Base-by-base conservation (phyloP, 2,113 vertebrate species). In the Micromys minutus region DNA sequence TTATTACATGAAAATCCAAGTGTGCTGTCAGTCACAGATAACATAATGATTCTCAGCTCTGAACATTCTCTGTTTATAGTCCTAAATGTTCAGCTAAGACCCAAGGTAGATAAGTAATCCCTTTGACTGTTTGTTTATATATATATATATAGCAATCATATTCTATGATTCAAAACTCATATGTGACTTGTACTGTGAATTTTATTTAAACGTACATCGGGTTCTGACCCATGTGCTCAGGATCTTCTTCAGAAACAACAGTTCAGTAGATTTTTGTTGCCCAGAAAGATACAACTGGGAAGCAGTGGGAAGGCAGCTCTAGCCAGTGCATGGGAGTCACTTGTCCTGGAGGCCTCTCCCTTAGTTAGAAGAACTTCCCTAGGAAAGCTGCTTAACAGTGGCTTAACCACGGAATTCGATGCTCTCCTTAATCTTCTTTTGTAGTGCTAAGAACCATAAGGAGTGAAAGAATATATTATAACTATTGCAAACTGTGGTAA, bases 141-240 rank as follows among this genome's bases (percentile, higher is more conserved):
- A n/a, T n/a, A n/a, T n/a, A n/a, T n/a, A n/a, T n/a, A n/a, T n/a
- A n/a, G n/a, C n/a, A n/a, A n/a, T n/a, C n/a, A n/a, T n/a, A n/a
- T 85, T 93, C 63, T 94, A 50, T 87, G 80, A 90, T 93, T 91
- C 21, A 90, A 90, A 92, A 84, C n/a, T 69, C 11, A 7, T 91
- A 52, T 45, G 3, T 77, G 74, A 89, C 50, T 96, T 92, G 39
- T n/a, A 50, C 21, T 91, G 21, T 94, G 42, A 42, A 71, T 95
- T 96, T 94, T 91, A 76, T 76, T 90, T 94, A 86, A 57, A 55
- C 36, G 74, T 90, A 24, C 55, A 36, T 15, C 87, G 87, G 22
- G 36, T 83, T 85, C 92, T 95, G 57, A 90, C 34, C 72, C 75
- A 67, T 50, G 31, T 87, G 63, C 72, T 93, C 47, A 36, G 75